phyloP scores from a whole-genome alignment of 2,113 vertebrate species.

The Ictalurus punctatus region DNA sequence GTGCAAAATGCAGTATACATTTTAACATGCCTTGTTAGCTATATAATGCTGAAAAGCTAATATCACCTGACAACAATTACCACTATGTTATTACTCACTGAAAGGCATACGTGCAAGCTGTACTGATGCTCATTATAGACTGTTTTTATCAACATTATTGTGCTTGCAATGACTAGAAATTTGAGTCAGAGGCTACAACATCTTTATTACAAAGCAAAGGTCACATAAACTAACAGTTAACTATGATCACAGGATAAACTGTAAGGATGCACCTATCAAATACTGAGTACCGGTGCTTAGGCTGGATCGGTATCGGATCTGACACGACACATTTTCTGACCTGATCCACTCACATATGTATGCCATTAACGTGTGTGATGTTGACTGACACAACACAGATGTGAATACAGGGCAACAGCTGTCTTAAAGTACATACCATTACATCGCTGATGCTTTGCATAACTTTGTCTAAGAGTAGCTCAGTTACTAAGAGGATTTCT shows the following conservation, averaged over 20 bases:
- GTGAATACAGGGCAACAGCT: neutral
- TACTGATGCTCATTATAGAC: neutral
- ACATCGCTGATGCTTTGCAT: neutral
- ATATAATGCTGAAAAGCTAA: neutral
- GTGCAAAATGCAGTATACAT: too few relatives aligned
- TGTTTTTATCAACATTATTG: neutral
- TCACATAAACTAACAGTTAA: neutral
- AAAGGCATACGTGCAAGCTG: neutral
- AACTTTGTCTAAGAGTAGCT: neutral
- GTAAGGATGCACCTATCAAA: neutral
- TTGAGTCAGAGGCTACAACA: conserved; percentile 27
- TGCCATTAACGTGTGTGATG: neutral
- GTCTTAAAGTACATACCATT: neutral
- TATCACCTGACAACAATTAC: neutral
- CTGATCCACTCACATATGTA: neutral
- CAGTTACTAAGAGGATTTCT: neutral
- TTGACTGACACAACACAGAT: neutral
- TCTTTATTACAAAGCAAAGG: conserved; percentile 31
- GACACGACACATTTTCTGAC: neutral
- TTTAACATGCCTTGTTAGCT: neutral
- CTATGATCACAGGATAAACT: neutral
- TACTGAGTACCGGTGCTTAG: neutral
- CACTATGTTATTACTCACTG: conserved; percentile 32
- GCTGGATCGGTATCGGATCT: neutral
- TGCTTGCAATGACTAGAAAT: neutral